These are phyloP conservation scores for Platycercus adscitus DNA, from an alignment of 2,113 vertebrate genomes.

Conservation along the genomic window DNA sequence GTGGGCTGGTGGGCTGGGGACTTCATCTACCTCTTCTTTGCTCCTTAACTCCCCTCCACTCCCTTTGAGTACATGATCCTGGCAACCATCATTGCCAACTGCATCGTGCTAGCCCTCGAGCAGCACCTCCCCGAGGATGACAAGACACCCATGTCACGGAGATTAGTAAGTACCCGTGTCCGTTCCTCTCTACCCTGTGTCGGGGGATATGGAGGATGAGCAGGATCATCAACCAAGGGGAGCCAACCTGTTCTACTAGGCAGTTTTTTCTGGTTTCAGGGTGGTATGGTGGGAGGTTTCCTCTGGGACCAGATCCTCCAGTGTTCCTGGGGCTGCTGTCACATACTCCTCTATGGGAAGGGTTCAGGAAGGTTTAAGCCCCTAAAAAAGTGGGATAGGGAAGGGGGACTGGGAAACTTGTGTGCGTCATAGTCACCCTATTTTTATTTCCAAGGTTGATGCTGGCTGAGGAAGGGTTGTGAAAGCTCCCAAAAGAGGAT, in stretches of 20 bases:
- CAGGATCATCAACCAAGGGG: background rate
- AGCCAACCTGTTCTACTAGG: background rate
- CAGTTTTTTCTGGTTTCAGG: background rate
- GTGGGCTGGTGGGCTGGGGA: background rate
- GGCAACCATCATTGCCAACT: constrained; percentile 98
- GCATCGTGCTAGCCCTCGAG: constrained; percentile 95
- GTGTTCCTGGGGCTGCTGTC: background rate
- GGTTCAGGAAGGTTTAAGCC: background rate
- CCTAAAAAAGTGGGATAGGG: background rate
- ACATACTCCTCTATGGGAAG: background rate
- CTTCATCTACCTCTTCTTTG: background rate
- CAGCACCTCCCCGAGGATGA: constrained; percentile 96
- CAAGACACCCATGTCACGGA: constrained; percentile 97
- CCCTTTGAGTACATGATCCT: constrained; percentile 99
- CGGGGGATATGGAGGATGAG: background rate
- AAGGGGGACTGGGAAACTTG: background rate
- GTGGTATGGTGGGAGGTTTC: background rate
- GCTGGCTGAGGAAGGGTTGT: background rate
- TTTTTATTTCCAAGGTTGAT: background rate
- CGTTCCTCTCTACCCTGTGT: rapidly evolving
- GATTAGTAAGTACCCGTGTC: constrained; percentile 83
- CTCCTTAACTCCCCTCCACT: constrained; percentile 87
- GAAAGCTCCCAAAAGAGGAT: background rate
- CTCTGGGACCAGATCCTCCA: background rate
- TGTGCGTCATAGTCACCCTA: background rate